A percentile compares a stretch with the other conserved stretches of the same genome.
These are phyloP conservation scores for Drosophila colorata DNA, from an alignment of 2,888 invertebrate genomes.

Conservation along the genomic window DNA sequence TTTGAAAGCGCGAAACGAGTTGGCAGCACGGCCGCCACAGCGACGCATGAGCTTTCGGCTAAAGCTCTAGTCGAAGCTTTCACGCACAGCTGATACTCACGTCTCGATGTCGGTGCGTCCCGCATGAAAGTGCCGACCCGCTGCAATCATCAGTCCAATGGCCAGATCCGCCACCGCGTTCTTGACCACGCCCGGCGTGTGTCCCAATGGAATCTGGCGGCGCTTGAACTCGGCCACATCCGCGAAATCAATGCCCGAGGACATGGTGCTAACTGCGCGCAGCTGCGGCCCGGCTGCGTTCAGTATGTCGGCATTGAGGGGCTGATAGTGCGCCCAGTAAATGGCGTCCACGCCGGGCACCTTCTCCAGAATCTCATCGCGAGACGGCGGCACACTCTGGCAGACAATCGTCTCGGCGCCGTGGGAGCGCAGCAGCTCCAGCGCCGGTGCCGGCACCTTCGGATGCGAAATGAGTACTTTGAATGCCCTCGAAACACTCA, in stretches of 20 bases:
- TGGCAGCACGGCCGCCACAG: slow-evolving; percentile 25
- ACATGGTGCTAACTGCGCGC: slow-evolving; percentile 92
- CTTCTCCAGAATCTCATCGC: slow-evolving; percentile 81
- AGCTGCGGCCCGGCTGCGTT: slow-evolving; percentile 87
- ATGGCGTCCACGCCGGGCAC: slow-evolving; percentile 83
- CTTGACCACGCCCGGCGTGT: slow-evolving; percentile 91
- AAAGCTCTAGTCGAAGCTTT: slow-evolving; percentile 38
- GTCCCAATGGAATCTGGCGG: slow-evolving; percentile 90
- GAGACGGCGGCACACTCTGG: slow-evolving; percentile 78
- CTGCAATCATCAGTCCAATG: slow-evolving; percentile 90
- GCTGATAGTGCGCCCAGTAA: slow-evolving; percentile 83
- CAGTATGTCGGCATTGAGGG: slow-evolving; percentile 81
- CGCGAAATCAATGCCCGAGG: slow-evolving; percentile 94
- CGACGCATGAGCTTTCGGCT: slow-evolving; percentile 32
- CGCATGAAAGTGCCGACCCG: slow-evolving; percentile 91
- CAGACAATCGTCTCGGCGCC: slow-evolving; percentile 81
- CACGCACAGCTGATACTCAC: slow-evolving; percentile 66
- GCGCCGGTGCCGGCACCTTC: slow-evolving; percentile 88
- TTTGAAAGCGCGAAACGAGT: slow-evolving; percentile 17
- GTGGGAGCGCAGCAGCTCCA: slow-evolving; percentile 88
- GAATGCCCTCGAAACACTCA: slow-evolving; percentile 68
- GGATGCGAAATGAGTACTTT: slow-evolving; percentile 89
- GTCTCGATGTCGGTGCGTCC: slow-evolving; percentile 88
- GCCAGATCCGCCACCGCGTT: slow-evolving; percentile 94
- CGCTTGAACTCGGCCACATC: slow-evolving; percentile 90